Base-by-base conservation (phyloP, 1,140 invertebrate genomes). In the Lepidurus apus region DNA sequence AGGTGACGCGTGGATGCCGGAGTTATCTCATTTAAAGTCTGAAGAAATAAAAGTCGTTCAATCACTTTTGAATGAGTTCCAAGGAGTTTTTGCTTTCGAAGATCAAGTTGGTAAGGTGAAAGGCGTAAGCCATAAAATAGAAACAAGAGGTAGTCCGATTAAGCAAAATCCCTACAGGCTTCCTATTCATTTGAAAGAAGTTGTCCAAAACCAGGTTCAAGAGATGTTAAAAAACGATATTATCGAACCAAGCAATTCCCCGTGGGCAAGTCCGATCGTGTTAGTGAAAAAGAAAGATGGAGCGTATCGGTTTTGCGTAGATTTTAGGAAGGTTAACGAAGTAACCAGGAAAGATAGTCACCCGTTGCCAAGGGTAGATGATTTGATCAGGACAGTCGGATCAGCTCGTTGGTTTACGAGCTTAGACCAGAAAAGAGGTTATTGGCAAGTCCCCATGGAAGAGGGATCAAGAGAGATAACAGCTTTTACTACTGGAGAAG, bases 361-460 rank as follows among this genome's bases (percentile, higher is more conserved):
- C 81, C 87, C 88, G 1, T 77, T 89, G 9, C 87, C 87, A 17
- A 81, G 83, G 9, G 85, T 88, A 17, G 84, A 85, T 26, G 84
- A 86, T 44, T 83, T 82, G 65, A 87, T 88, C 78, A 81, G 82
- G 0, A 81, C 83, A 0, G 75, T 88, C 5, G 86, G 87, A 82
- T 74, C 86, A n/a, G 79, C 80, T 0, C 82, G 80, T 74, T 86
- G 87, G 0, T 88, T 85, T 82, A 81, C 87, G 89, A 81, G 82
- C 88, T 11, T 78, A 82, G 53, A 78, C 88, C 0, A 81, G 83
- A 3, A 73, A n/a, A n/a, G n/a, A n/a, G n/a, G n/a, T n/a, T n/a
- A n/a, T n/a, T n/a, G n/a, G n/a, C n/a, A n/a, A n/a, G n/a, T n/a
- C n/a, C n/a, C n/a, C n/a, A n/a, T n/a, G n/a, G n/a, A n/a, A n/a